Evolutionary conservation across 1,140 invertebrate species (phyloP).

Genomic region (Trichonephila clavata): DNA sequence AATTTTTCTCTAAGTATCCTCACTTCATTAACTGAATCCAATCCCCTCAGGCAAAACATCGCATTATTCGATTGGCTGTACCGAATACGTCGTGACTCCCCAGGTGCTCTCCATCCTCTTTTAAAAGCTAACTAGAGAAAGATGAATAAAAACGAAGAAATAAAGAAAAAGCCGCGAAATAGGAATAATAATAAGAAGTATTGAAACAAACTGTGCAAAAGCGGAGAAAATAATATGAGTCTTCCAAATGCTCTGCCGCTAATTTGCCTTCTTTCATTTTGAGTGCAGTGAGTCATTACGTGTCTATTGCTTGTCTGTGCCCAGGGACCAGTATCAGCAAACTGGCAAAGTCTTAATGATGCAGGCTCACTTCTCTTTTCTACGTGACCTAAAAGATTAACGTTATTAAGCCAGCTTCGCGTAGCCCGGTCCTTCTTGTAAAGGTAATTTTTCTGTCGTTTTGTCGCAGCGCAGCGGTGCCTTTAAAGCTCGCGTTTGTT

Average conservation of each 20-base stretch:
- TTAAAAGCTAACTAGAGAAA: constrained; percentile 45
- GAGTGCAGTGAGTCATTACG: constrained; percentile 75
- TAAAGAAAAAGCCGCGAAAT: constrained; percentile 68
- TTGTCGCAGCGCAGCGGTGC: constrained; percentile 51
- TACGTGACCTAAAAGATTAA: constrained; percentile 77
- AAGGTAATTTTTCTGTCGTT: constrained; percentile 75
- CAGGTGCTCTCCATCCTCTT: constrained; percentile 41
- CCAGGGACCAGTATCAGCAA: constrained; percentile 74
- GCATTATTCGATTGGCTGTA: constrained; percentile 70
- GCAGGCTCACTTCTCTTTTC: constrained; percentile 68
- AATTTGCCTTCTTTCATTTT: constrained; percentile 77
- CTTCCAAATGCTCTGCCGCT: constrained; percentile 64
- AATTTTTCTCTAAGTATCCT: constrained; percentile 77
- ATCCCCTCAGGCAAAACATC: constrained; percentile 69
- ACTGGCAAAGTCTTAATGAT: constrained; percentile 76
- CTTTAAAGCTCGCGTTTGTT: constrained; percentile 66
- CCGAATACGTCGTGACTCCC: constrained; percentile 49
- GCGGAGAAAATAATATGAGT: constrained; percentile 71
- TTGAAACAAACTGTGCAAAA: constrained; percentile 74
- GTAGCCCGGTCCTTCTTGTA: constrained; percentile 60
- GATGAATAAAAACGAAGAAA: constrained; percentile 57
- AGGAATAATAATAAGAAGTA: constrained; percentile 77
- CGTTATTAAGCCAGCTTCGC: constrained; percentile 71
- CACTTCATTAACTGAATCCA: constrained; percentile 75
- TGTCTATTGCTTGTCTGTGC: constrained; percentile 72